Evolutionary conservation across 2,797 vertebrate species (phyloP).

Genomic region (Cygnus olor): DNA sequence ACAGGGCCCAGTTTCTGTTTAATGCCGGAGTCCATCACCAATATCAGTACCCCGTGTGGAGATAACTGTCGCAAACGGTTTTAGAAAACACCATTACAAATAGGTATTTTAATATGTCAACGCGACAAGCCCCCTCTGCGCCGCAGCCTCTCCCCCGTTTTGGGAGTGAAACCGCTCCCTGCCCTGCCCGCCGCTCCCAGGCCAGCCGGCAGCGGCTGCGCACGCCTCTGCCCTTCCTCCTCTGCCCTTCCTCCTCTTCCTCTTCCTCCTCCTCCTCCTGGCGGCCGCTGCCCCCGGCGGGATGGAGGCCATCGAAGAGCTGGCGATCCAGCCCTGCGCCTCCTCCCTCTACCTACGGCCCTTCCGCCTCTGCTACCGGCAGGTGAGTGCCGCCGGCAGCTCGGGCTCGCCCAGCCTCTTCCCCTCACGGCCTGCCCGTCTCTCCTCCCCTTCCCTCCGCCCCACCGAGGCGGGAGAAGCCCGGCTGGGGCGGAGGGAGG

Average conservation of each 20-base stretch:
- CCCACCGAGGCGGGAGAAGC: neutral
- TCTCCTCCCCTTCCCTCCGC: neutral
- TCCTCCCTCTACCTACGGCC: conserved; percentile 87
- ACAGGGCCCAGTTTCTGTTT: fast-evolving
- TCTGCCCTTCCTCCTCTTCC: neutral
- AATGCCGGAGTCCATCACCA: fast-evolving
- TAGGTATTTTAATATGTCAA: fast-evolving
- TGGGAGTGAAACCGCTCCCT: neutral
- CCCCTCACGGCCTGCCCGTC: neutral
- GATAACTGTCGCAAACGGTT: fast-evolving
- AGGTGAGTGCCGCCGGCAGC: conserved; percentile 41
- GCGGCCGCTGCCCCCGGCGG: neutral
- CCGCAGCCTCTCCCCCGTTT: neutral
- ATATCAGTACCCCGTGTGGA: fast-evolving
- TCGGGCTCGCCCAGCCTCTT: neutral
- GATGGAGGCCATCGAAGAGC: conserved; percentile 77
- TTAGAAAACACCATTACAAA: neutral
- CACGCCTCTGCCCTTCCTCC: neutral
- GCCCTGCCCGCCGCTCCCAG: neutral
- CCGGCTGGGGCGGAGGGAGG: neutral
- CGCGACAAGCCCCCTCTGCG: fast-evolving
- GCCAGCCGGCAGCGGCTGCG: neutral
- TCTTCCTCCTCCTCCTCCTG: neutral
- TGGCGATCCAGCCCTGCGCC: conserved; percentile 85
- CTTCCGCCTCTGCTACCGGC: conserved; percentile 77